phyloP scores from a whole-genome alignment of 2,888 invertebrate genomes.

The Acrobasis consociella region DNA sequence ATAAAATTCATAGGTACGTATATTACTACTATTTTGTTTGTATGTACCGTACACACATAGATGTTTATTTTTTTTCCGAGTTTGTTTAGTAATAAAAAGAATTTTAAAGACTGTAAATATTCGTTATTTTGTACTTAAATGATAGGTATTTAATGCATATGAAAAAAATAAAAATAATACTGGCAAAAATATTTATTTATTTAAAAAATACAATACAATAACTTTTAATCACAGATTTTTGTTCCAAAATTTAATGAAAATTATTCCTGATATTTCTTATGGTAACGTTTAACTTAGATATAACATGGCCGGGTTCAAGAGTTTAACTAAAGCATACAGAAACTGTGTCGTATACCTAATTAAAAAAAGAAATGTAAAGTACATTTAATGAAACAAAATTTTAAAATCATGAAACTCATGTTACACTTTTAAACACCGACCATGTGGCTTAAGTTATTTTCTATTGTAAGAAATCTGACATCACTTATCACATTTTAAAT shows the following conservation, averaged over 20 bases:
- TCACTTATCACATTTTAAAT: conserved; percentile 4
- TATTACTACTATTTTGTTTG: no score
- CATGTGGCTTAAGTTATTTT: conserved; percentile 26
- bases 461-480: background rate
- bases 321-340: conserved; percentile 51
- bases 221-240: conserved; percentile 11
- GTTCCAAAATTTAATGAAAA: conserved; percentile 13
- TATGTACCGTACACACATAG: background rate
- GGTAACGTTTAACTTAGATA: conserved; percentile 27
- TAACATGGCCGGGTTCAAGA: conserved; percentile 64
- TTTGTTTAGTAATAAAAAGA: no score
- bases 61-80: background rate
- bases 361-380: conserved; percentile 15
- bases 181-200: conserved; percentile 8
- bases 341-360: background rate
- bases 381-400: conserved; percentile 2
- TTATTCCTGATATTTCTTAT: conserved; percentile 8
- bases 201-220: conserved; percentile 14
- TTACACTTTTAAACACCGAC: conserved; percentile 64
- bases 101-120: no score
- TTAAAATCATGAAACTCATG: conserved; percentile 26
- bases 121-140: no score
- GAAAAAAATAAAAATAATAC: no score
- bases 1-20: no score
- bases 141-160: background rate